phyloP scores from a whole-genome alignment of 2,113 vertebrate genomes.

The Pelecanus crispus region DNA sequence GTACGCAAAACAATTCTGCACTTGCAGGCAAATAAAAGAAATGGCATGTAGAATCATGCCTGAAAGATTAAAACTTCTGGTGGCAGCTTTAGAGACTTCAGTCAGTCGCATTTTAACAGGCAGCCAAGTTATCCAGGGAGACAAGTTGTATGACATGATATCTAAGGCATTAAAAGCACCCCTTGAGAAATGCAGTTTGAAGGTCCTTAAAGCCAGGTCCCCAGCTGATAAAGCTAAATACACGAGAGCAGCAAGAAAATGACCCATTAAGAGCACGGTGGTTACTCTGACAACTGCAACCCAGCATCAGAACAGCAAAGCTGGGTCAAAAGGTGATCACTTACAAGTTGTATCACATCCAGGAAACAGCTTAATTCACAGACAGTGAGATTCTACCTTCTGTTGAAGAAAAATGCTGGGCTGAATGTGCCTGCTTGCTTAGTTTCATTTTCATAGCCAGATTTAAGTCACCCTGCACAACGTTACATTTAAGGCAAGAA shows the following conservation, averaged over 20 bases:
- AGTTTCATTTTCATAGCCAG: not conserved
- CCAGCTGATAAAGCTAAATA: not conserved
- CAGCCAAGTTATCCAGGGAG: not conserved
- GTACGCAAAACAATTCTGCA: not conserved
- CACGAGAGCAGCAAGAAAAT: not conserved
- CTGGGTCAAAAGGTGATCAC: not conserved
- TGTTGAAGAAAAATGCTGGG: not conserved
- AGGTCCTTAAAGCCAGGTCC: not conserved
- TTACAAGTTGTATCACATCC: not conserved
- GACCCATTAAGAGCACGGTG: not conserved
- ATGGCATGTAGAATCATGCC: constrained; percentile 46
- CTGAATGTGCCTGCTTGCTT: not conserved
- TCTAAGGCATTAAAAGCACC: not conserved
- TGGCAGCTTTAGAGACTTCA: not conserved
- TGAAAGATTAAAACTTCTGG: constrained; percentile 19
- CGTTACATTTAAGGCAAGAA: not conserved
- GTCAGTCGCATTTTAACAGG: not conserved
- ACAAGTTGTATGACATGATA: not conserved
- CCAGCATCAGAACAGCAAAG: not conserved
- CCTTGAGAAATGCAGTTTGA: not conserved
- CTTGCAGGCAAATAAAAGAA: constrained; percentile 16
- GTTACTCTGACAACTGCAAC: not conserved
- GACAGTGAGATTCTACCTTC: not conserved
- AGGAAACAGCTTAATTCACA: not conserved
- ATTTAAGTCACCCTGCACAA: not conserved